A percentile compares a stretch with the other conserved stretches of the same genome.
phyloP scores from a whole-genome alignment of 2,888 invertebrate species.

The Ennomos fuscantarius region DNA sequence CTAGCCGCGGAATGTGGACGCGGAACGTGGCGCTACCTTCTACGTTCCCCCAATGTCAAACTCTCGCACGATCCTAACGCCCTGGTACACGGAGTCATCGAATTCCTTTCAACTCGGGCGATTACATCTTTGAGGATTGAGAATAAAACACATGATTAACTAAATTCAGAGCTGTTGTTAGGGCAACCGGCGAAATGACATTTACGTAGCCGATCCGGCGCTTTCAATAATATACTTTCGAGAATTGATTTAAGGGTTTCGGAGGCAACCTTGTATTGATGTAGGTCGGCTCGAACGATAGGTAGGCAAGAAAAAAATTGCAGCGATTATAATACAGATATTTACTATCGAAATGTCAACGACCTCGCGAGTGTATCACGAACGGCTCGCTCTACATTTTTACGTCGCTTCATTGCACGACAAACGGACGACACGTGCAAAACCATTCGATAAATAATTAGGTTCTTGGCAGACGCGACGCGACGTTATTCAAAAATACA shows the following conservation, averaged over 20 bases:
- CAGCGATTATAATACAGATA: constrained; percentile 42
- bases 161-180: constrained; percentile 16
- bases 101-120: constrained; percentile 32
- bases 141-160: constrained; percentile 14
- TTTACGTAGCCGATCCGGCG: neutral
- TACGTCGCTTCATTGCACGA: constrained; percentile 51
- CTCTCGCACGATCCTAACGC: constrained; percentile 27
- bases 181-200: constrained; percentile 4
- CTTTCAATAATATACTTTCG: neutral
- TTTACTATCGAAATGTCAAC: constrained; percentile 68
- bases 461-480: constrained; percentile 29
- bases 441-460: constrained; percentile 40
- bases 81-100: constrained; percentile 35
- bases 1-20: constrained; percentile 30
- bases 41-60: constrained; percentile 17
- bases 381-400: constrained; percentile 54
- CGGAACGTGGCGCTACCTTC: constrained; percentile 27
- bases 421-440: constrained; percentile 50
- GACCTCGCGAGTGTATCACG: constrained; percentile 56
- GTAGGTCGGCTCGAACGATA: constrained; percentile 37
- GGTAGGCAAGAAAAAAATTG: constrained; percentile 29
- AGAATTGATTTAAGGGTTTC: constrained; percentile 16
- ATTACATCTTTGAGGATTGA: constrained; percentile 14
- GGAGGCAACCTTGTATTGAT: constrained; percentile 32
- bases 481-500: constrained; percentile 7